These are phyloP conservation scores for Seira sanloemensis DNA, from an alignment of 2,888 invertebrate genomes.

Conservation along the genomic window DNA sequence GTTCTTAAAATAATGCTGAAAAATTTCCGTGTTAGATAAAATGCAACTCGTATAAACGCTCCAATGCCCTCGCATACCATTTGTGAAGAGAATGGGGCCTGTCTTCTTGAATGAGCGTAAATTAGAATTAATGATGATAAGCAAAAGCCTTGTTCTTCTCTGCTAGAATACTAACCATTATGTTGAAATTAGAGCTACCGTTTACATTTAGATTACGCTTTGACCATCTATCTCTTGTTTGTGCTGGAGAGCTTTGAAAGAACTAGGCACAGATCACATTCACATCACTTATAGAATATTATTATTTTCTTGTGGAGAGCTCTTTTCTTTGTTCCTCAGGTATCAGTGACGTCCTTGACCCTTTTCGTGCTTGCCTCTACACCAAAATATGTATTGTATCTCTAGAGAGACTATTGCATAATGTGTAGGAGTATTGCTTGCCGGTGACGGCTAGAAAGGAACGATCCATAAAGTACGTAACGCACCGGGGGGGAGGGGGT, in stretches of 20 bases:
- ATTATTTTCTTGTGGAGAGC: not conserved
- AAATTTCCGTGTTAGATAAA: slow-evolving; percentile 1
- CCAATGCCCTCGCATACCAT: not conserved
- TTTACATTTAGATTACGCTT: not conserved
- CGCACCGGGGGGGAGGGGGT: too few relatives aligned
- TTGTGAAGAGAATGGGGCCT: not conserved
- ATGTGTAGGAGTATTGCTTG: not conserved
- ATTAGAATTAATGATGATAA: not conserved
- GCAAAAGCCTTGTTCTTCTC: not conserved
- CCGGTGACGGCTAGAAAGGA: not conserved
- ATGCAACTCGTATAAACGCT: not conserved
- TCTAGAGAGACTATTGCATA: too few relatives aligned
- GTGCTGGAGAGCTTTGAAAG: not conserved
- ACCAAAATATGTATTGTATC: not conserved
- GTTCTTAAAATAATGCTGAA: not conserved
- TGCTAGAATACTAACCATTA: not conserved
- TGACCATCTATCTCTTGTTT: not conserved
- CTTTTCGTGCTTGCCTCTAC: slow-evolving; percentile 2
- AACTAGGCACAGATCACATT: not conserved
- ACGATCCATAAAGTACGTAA: too few relatives aligned
- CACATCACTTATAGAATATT: not conserved
- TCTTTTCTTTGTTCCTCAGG: too few relatives aligned
- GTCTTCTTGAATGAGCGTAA: not conserved
- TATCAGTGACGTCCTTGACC: slow-evolving; percentile 39
- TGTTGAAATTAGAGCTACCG: too few relatives aligned